Evolutionary conservation across 1,140 invertebrate species (phyloP), one percentile per base, ranked within the genome.

Genomic region (Drosophila teissieri): DNA sequence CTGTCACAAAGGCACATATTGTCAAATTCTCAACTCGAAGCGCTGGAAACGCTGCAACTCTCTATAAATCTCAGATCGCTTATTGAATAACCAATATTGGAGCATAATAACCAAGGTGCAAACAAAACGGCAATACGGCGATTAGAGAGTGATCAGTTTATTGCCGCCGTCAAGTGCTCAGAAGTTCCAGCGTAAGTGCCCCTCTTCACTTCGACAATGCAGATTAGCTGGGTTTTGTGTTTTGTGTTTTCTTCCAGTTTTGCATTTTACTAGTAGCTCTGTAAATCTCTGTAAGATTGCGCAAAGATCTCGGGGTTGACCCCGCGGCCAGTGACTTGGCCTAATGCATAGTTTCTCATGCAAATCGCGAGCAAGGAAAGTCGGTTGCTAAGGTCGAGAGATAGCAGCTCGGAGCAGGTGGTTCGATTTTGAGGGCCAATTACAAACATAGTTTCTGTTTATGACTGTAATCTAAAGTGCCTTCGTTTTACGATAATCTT

Each of bases 151-250:
- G 52, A 49, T 70, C 44, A 45, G 19, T 70, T 70, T 70, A 70
- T 72, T 72, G 67, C 65, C 64, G 24, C 52, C 55, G 19, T 70
- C 51, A 69, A 70, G 67, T 70, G 64, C 19, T 17, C 36, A 70
- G 51, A 24, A 70, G 67, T 56, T 70, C 17, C 56, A 34, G 22
- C 37, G 68, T 72, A 39, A 72, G 68, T 72, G 55, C 65, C 40
- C 34, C 52, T 31, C 61, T 12, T 34, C 14, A 40, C 15, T 19
- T 62, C 60, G 14, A 22, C 17, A 62, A 56, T 62, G 15, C 22
- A 57, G 60, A 62, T 62, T 60, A 34, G 24, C 54, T 1, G 2
- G 2, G 17, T 12, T 5, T 15, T 36, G n/a, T 11, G 12, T 11
- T 42, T 17, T 14, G 42, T 11, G 4, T 12, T 36, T 27, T 8